Evolutionary conservation across 2,797 vertebrate species (phyloP).

Genomic region (Siniperca scherzeri): DNA sequence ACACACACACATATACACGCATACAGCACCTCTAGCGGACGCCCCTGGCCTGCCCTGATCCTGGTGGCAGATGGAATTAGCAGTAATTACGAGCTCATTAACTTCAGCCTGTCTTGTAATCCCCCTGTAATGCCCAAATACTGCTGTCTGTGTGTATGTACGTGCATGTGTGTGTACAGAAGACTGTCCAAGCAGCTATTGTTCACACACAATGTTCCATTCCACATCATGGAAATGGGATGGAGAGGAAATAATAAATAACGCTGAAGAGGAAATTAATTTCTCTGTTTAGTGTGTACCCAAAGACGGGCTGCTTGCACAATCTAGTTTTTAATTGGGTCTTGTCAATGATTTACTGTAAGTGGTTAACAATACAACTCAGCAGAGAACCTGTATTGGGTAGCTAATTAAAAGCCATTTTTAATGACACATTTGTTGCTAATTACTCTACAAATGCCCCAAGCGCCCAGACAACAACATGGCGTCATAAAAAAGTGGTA

Average conservation of each 20-base stretch:
- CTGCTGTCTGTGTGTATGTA: slow-evolving; percentile 49
- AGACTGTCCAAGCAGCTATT: slow-evolving; percentile 35
- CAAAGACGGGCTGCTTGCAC: slow-evolving; percentile 22
- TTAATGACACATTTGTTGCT: slow-evolving; percentile 59
- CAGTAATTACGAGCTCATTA: slow-evolving; percentile 84
- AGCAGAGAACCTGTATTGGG: slow-evolving; percentile 36
- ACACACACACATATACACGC: neutral
- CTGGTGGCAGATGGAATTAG: slow-evolving; percentile 84
- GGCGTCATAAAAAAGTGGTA: slow-evolving; percentile 21
- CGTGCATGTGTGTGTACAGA: slow-evolving; percentile 25
- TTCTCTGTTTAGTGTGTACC: slow-evolving; percentile 42
- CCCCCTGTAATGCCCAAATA: slow-evolving; percentile 77
- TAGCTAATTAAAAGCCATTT: slow-evolving; percentile 69
- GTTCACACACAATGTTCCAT: slow-evolving; percentile 43
- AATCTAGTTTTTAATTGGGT: slow-evolving; percentile 56
- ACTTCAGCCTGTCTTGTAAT: slow-evolving; percentile 82
- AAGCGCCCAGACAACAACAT: slow-evolving; percentile 29
- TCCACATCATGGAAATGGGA: slow-evolving; percentile 48
- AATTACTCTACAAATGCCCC: slow-evolving; percentile 38
- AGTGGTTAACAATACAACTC: slow-evolving; percentile 53
- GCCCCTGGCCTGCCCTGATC: slow-evolving; percentile 66
- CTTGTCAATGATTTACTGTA: slow-evolving; percentile 62
- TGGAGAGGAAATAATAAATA: slow-evolving; percentile 58
- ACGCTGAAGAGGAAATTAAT: slow-evolving; percentile 58
- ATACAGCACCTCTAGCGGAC: slow-evolving; percentile 24